phyloP scores from a whole-genome alignment of 2,113 vertebrate species.

The Poeciliopsis retropinna region DNA sequence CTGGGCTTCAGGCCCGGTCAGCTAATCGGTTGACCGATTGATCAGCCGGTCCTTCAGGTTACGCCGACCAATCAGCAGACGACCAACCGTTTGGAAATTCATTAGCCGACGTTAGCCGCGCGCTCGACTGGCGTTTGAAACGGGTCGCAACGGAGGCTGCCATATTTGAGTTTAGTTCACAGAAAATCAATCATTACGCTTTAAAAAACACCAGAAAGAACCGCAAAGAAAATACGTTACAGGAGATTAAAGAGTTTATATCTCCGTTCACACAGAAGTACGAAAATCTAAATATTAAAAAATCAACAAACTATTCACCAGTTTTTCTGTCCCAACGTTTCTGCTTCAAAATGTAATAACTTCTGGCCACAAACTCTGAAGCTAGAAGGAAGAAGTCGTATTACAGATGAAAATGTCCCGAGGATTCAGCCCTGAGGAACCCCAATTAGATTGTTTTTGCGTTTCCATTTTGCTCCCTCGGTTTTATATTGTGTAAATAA shows the following conservation, averaged over 20 bases:
- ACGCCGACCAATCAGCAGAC: background rate
- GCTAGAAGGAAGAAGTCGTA: background rate
- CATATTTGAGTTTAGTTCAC: too few relatives aligned
- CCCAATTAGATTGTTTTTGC: background rate
- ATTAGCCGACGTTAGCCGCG: background rate
- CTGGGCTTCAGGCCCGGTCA: background rate
- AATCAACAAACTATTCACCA: too few relatives aligned
- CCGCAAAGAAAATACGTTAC: too few relatives aligned
- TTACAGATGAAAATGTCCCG: background rate
- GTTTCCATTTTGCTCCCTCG: background rate
- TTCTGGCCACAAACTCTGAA: too few relatives aligned
- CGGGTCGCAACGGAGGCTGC: too few relatives aligned
- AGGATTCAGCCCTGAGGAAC: background rate
- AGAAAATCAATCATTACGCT: too few relatives aligned
- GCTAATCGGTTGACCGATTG: constrained; percentile 10
- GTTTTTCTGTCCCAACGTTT: too few relatives aligned
- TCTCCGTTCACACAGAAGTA: too few relatives aligned
- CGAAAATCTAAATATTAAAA: too few relatives aligned
- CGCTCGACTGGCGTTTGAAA: background rate
- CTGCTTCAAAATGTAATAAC: background rate
- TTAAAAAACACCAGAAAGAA: too few relatives aligned
- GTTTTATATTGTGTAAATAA: background rate
- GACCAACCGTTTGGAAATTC: background rate
- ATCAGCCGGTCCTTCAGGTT: background rate
- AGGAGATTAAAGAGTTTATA: too few relatives aligned